Evolutionary conservation across 2,797 vertebrate species (phyloP), one percentile per base, ranked within the genome.

Genomic region (Neostethus bicornis): DNA sequence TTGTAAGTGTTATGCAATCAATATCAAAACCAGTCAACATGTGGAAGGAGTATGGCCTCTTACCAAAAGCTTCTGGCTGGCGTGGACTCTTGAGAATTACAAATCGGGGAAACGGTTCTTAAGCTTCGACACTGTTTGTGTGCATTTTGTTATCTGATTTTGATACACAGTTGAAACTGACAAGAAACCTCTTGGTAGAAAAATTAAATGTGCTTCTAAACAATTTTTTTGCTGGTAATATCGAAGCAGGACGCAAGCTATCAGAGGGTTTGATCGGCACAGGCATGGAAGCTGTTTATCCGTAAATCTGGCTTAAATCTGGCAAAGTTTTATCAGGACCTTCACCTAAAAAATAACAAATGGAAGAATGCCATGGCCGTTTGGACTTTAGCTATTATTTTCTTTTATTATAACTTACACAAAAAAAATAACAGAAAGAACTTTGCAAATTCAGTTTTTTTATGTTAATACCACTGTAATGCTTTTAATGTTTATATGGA

Each of bases 131-230:
- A 3, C 57, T 42, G 51, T 51, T 63, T 75, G 58, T 53, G 53
- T 61, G 31, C 61, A 42, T 54, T 56, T 77, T 45, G 29, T 77
- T 86, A 85, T 88, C 80, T 75, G 73, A 74, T 82, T 70, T 47
- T 38, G 63, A 68, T 73, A 43, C 75, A 52, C 66, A 68, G 75
- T 61, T 20, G 48, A 55, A 10, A 66, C 37, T 43, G 67, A 72
- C 62, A 56, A 70, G 63, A 68, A 70, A 64, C 51, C 77, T 80
- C 72, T 85, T 54, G 76, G 60, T 62, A 34, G 19, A 19, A 73
- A 87, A 86, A 87, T 82, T 77, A 83, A 85, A 83, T 54, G 73
- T 12, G 56, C 68, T 75, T 77, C 76, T 75, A 76, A 75, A 73
- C 61, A 61, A 71, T 66, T 69, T 28, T 29, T 41, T 68, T 44